Conservation (phyloP, 2,888 invertebrate genomes). For the Ophion costatus region DNA sequence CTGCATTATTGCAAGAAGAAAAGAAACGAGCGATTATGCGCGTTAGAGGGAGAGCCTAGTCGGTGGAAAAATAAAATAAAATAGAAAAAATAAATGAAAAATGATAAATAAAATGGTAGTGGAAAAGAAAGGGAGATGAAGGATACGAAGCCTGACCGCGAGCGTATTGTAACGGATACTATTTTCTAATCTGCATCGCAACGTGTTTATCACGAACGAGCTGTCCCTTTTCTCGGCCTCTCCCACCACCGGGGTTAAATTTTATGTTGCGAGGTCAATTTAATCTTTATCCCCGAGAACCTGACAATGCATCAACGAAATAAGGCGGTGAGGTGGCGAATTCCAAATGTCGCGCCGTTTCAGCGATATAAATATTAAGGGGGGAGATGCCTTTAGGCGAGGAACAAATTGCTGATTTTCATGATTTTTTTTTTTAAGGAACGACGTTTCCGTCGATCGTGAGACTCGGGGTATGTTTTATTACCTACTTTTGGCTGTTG, state of each 20-base stretch:
- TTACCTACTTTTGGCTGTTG: no score
- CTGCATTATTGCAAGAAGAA: constrained; percentile 29
- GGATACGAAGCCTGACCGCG: constrained; percentile 57
- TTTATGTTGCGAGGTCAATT: constrained; percentile 12
- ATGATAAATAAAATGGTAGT: constrained; percentile 1
- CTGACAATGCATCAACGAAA: no score
- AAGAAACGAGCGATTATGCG: constrained; percentile 20
- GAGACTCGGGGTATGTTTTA: no score
- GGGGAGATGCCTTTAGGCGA: no score
- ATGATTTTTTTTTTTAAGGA: no score
- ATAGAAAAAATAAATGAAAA: constrained; percentile 14
- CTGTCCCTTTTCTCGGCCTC: background rate
- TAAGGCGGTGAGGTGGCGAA: no score
- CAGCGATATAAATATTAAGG: no score
- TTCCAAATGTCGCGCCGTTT: no score
- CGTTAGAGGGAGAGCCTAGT: no score
- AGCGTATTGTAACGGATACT: constrained; percentile 49
- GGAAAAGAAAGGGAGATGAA: constrained; percentile 33
- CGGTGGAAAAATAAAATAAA: no score
- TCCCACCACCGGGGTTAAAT: constrained; percentile 36
- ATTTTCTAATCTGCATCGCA: constrained; percentile 54
- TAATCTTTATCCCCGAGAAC: background rate
- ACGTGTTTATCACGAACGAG: constrained; percentile 56
- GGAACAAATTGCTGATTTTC: no score
- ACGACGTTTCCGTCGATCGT: no score